phyloP scores from a whole-genome alignment of 2,888 invertebrate species.

The Pseudoips prasinana region DNA sequence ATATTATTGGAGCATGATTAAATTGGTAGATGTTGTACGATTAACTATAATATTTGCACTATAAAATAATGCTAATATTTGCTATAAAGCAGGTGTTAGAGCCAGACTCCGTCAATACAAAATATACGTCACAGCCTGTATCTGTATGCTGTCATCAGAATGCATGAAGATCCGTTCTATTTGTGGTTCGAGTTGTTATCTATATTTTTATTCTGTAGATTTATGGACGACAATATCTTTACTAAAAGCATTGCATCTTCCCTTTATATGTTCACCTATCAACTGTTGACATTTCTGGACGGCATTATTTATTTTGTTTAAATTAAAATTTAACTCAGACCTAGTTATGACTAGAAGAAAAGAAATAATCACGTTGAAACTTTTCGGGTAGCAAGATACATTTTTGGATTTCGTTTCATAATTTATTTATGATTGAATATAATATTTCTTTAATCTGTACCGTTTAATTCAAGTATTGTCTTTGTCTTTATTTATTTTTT shows the following conservation, averaged over 20 bases:
- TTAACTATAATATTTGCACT: constrained; percentile 13
- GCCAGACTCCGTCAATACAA: no score
- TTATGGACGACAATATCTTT: constrained; percentile 6
- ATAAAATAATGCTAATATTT: constrained; percentile 5
- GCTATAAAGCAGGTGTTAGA: constrained; percentile 13
- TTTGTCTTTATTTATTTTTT: no score
- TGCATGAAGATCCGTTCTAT: constrained; percentile 17
- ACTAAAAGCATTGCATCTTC: constrained; percentile 24
- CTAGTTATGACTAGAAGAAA: no score
- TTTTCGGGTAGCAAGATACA: no score
- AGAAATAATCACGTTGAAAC: no score
- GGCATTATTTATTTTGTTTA: no score
- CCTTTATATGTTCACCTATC: constrained; percentile 13
- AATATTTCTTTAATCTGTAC: no score
- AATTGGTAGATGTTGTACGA: constrained; percentile 22
- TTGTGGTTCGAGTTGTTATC: background rate
- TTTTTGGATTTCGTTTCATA: no score
- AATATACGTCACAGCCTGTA: constrained; percentile 13
- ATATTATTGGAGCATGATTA: constrained; percentile 22
- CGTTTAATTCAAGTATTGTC: no score
- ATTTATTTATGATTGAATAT: no score
- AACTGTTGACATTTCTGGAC: constrained; percentile 6
- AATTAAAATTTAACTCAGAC: background rate
- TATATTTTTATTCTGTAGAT: constrained; percentile 9
- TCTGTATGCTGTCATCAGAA: constrained; percentile 13